A percentile compares a stretch with the other conserved stretches of the same genome.
These are phyloP conservation scores for Uloborus plumipes DNA, from an alignment of 2,888 invertebrate species.

Conservation along the genomic window DNA sequence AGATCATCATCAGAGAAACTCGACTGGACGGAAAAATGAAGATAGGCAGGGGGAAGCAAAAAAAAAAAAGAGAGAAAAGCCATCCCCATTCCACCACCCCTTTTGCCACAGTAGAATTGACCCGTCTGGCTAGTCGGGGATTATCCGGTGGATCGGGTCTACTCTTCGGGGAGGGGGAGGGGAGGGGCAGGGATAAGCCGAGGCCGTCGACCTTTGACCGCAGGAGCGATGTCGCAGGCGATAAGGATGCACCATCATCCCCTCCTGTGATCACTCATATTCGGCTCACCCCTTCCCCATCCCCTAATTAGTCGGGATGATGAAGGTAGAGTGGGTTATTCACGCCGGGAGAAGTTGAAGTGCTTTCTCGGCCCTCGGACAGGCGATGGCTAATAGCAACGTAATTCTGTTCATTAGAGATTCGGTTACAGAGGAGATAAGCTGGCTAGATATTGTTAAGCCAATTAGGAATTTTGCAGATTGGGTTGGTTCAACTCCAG, in stretches of 20 bases:
- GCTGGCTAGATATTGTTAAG: too few relatives aligned
- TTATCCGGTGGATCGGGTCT: conserved; percentile 7
- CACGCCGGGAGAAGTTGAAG: not conserved
- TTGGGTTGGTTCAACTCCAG: too few relatives aligned
- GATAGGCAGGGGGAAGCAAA: not conserved
- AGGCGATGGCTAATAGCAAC: too few relatives aligned
- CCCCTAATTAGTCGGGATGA: conserved; percentile 36
- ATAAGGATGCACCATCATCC: conserved; percentile 51
- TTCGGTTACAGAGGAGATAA: too few relatives aligned
- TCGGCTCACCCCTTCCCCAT: conserved; percentile 15
- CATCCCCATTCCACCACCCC: conserved; percentile 22
- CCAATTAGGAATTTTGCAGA: too few relatives aligned
- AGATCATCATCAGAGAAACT: too few relatives aligned
- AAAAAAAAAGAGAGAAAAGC: not conserved
- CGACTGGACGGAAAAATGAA: conserved; percentile 1
- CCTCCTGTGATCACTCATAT: conserved; percentile 44
- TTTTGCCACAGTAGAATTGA: conserved; percentile 36
- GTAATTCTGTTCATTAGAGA: too few relatives aligned
- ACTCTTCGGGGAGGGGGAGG: not conserved
- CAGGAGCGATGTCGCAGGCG: conserved; percentile 40
- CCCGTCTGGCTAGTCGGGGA: conserved; percentile 46
- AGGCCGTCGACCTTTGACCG: conserved; percentile 63
- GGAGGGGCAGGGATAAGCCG: not conserved
- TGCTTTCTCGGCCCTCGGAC: too few relatives aligned
- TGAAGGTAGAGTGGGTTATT: conserved; percentile 17